These are phyloP conservation scores for Myopa testacea DNA, from an alignment of 2,888 invertebrate species.

Conservation along the genomic window DNA sequence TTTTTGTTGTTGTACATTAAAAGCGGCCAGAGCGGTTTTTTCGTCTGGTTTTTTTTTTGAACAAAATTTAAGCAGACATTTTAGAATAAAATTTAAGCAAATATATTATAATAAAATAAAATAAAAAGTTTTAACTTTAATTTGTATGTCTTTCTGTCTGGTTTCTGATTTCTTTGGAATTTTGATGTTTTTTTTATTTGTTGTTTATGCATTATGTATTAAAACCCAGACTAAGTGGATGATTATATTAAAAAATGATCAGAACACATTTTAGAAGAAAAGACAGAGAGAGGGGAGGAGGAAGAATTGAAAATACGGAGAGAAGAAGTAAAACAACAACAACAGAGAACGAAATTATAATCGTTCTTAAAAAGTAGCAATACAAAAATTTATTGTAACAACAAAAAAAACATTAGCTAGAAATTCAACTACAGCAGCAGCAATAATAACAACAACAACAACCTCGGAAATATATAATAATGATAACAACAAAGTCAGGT, in stretches of 20 bases:
- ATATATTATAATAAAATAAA: too few relatives aligned
- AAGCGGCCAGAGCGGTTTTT: background rate
- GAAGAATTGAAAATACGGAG: background rate
- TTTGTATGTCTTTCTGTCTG: too few relatives aligned
- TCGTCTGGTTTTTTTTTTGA: background rate
- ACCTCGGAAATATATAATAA: background rate
- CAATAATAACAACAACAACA: too few relatives aligned
- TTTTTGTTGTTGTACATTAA: background rate
- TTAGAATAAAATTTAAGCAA: too few relatives aligned
- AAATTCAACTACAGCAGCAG: too few relatives aligned
- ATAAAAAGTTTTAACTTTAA: too few relatives aligned
- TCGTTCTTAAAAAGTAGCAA: background rate
- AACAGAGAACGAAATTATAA: too few relatives aligned
- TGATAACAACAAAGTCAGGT: background rate
- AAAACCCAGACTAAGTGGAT: constrained; percentile 33
- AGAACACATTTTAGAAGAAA: background rate
- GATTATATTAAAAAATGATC: constrained; percentile 12
- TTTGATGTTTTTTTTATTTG: background rate
- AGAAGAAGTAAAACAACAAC: too few relatives aligned
- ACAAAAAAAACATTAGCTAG: too few relatives aligned
- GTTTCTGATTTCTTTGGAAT: background rate
- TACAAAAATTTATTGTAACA: too few relatives aligned
- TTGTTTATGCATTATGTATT: background rate
- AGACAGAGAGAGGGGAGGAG: background rate
- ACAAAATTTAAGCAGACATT: too few relatives aligned